Evolutionary conservation across 2,797 vertebrate genomes (phyloP).

Genomic region (Fratercula arctica): DNA sequence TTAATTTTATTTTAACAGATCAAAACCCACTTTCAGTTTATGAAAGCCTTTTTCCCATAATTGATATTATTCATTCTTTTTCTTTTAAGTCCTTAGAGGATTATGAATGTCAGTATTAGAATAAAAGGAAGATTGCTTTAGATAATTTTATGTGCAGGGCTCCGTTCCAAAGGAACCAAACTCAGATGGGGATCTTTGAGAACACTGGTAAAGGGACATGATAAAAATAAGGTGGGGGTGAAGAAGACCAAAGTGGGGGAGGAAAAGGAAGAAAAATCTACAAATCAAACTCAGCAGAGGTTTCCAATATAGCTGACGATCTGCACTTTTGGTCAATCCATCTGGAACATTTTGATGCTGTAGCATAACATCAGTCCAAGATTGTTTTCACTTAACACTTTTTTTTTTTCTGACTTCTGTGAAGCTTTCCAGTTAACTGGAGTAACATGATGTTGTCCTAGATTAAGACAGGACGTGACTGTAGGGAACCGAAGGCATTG

Average conservation of each 20-base stretch:
- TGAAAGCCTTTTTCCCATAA: constrained; percentile 65
- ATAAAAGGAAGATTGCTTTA: constrained; percentile 58
- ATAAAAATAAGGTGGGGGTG: constrained; percentile 42
- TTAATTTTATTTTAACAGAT: constrained; percentile 36
- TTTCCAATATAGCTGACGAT: not conserved
- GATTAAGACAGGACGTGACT: not conserved
- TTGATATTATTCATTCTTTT: constrained; percentile 58
- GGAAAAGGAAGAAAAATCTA: not conserved
- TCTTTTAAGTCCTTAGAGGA: constrained; percentile 56
- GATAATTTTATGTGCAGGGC: constrained; percentile 63
- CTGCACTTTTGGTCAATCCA: not conserved
- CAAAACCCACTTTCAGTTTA: constrained; percentile 53
- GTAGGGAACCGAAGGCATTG: not conserved
- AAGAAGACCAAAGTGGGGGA: not conserved
- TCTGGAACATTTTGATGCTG: not conserved
- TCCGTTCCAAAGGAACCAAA: constrained; percentile 50
- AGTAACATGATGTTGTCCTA: not conserved
- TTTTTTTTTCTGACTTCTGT: not conserved
- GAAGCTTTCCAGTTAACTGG: not conserved
- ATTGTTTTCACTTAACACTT: not conserved
- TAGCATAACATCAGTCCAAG: not conserved
- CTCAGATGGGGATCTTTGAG: constrained; percentile 48
- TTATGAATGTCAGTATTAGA: constrained; percentile 59
- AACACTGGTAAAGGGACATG: constrained; percentile 9
- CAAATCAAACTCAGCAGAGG: not conserved